These are phyloP conservation scores for Anadara kagoshimensis DNA, from an alignment of 1,140 invertebrate species.

Conservation along the genomic window DNA sequence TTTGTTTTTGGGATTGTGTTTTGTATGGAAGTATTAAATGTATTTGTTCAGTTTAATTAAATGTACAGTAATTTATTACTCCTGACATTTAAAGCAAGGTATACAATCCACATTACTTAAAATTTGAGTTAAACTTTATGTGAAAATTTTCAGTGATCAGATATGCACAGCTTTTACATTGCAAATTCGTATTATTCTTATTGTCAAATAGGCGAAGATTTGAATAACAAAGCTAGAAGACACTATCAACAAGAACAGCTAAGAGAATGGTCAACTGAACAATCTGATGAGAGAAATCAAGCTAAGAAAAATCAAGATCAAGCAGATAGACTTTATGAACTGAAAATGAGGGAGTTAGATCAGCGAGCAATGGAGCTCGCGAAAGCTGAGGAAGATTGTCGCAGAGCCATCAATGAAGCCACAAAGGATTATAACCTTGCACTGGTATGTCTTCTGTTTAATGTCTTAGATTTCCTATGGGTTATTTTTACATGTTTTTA, in stretches of 20 bases:
- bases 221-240: slow-evolving; percentile 73
- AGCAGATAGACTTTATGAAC: slow-evolving; percentile 71
- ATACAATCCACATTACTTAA: no score
- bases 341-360: slow-evolving; percentile 73
- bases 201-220: slow-evolving; percentile 44
- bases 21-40: no score
- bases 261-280: slow-evolving; percentile 85
- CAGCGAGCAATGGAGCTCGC: slow-evolving; percentile 71
- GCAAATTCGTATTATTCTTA: no score
- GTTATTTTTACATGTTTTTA: no score
- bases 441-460: slow-evolving; percentile 76
- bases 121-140: no score
- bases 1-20: no score
- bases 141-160: no score
- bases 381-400: slow-evolving; percentile 72
- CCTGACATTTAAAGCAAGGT: no score
- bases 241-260: slow-evolving; percentile 84
- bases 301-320: slow-evolving; percentile 76
- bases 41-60: no score
- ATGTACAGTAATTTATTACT: no score
- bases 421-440: slow-evolving; percentile 84
- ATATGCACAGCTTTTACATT: no score
- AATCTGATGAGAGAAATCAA: slow-evolving; percentile 73
- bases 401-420: slow-evolving; percentile 77
- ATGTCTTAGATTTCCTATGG: no score